phyloP scores from a whole-genome alignment of 2,113 vertebrate species.

The Cepphus grylle region DNA sequence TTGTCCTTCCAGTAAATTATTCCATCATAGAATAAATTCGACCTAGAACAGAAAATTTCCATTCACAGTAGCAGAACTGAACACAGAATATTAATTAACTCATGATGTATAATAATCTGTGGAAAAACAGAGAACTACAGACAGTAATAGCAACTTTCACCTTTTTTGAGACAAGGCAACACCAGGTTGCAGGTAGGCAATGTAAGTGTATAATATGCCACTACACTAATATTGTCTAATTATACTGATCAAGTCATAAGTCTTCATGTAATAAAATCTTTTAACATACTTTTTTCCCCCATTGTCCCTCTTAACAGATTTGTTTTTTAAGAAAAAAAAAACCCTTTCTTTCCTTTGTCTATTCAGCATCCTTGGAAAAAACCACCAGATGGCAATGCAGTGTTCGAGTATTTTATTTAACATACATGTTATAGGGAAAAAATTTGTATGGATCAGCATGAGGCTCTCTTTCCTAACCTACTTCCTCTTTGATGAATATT shows the following conservation, averaged over 20 bases:
- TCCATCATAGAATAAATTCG: neutral
- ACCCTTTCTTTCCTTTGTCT: neutral
- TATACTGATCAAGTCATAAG: neutral
- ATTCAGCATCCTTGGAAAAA: constrained; percentile 28
- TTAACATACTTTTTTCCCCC: neutral
- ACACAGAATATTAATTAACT: neutral
- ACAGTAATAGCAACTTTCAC: neutral
- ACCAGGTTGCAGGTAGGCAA: neutral
- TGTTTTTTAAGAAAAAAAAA: neutral
- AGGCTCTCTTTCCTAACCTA: constrained; percentile 8
- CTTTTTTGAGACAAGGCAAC: neutral
- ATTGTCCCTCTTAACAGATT: neutral
- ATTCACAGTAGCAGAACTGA: neutral
- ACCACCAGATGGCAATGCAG: constrained; percentile 73
- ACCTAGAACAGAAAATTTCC: neutral
- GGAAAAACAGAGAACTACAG: neutral
- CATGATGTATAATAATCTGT: neutral
- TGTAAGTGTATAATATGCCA: neutral
- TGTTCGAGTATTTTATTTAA: constrained; percentile 47
- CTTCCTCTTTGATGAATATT: constrained; percentile 20
- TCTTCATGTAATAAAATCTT: neutral
- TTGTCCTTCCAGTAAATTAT: neutral
- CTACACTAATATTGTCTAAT: neutral
- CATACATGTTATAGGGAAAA: neutral
- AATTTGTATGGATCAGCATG: neutral